Percentiles rank a stretch among this genome's conserved stretches.
These are phyloP conservation scores for Hormaphis cornu DNA, from an alignment of 1,140 invertebrate genomes.

Conservation along the genomic window DNA sequence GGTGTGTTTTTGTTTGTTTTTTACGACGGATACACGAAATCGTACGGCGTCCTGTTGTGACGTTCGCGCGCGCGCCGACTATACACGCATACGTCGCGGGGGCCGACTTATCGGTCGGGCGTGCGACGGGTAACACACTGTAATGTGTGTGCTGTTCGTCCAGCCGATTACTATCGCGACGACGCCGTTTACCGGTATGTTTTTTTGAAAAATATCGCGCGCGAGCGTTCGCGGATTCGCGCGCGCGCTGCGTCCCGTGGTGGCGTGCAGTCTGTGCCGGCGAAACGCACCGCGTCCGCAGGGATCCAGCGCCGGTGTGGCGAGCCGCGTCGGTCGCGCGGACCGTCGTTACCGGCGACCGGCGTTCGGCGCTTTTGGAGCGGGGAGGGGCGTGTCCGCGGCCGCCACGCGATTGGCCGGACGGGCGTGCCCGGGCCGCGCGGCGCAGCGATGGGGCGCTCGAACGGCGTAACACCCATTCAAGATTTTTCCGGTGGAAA, in stretches of 20 bases:
- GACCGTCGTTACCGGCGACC: background rate
- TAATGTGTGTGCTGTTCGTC: too few species aligned
- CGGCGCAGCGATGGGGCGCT: slow-evolving; percentile 11
- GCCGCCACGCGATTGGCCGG: slow-evolving; percentile 1
- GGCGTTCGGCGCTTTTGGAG: background rate
- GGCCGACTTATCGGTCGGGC: too few species aligned
- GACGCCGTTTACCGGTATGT: too few species aligned
- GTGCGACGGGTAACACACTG: too few species aligned
- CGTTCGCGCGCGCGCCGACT: too few species aligned
- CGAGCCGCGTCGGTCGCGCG: background rate
- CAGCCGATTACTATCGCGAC: too few species aligned
- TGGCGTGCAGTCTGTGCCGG: background rate
- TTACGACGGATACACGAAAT: too few species aligned
- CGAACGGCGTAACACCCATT: slow-evolving; percentile 23
- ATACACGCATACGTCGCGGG: background rate
- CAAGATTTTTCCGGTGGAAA: slow-evolving; percentile 19
- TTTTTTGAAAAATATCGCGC: too few species aligned
- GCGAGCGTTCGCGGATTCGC: background rate
- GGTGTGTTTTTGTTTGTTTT: too few species aligned
- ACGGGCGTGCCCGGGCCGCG: background rate
- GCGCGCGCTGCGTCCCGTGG: background rate
- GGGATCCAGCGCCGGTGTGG: slow-evolving; percentile 23
- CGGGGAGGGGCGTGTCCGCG: background rate
- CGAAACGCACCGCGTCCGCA: slow-evolving; percentile 21
- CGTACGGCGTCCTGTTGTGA: too few species aligned